Percentiles rank a stretch among this genome's conserved stretches.
These are phyloP conservation scores for Nowickia ferox DNA, from an alignment of 2,888 invertebrate species.

Conservation along the genomic window DNA sequence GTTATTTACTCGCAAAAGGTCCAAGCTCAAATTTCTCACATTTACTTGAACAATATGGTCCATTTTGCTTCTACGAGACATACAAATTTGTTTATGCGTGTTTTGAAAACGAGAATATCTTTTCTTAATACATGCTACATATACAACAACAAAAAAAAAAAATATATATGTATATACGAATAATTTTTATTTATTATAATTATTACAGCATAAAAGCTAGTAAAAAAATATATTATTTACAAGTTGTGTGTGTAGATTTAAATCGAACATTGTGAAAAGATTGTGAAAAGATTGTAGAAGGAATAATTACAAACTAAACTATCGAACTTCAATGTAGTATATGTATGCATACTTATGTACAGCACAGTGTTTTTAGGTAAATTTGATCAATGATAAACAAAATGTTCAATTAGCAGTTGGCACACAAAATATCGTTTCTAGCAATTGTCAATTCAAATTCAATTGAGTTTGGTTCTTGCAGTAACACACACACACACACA, in stretches of 20 bases:
- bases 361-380: not conserved
- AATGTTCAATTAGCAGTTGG: not conserved
- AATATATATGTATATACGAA: too few relatives aligned
- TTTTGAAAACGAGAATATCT: not conserved
- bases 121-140: not conserved
- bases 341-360: not conserved
- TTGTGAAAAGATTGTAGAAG: not conserved
- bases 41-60: not conserved
- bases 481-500: not conserved
- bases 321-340: constrained; percentile 1
- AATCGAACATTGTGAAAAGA: not conserved
- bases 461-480: not conserved
- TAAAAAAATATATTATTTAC: not conserved
- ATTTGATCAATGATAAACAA: not conserved
- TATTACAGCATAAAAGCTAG: not conserved
- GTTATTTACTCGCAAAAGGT: not conserved
- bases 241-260: not conserved
- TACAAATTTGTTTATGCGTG: not conserved
- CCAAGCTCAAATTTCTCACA: not conserved
- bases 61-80: not conserved
- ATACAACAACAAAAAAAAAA: not conserved
- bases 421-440: too few relatives aligned
- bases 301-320: not conserved
- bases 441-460: too few relatives aligned
- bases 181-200: constrained; percentile 1